Conservation (phyloP, 2,797 vertebrate species). For the Paguma larvata region DNA sequence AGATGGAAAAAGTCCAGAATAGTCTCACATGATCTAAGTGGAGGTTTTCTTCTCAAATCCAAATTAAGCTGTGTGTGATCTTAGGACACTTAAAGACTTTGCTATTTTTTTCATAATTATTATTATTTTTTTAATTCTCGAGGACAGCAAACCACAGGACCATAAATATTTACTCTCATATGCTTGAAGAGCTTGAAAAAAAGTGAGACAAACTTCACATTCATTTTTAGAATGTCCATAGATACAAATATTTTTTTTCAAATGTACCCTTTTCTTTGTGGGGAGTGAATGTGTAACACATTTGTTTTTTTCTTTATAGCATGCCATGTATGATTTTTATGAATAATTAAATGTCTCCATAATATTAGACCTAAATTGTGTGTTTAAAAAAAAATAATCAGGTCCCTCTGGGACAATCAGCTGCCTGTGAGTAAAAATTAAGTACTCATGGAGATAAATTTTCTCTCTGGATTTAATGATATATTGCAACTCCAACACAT, state of each 20-base stretch:
- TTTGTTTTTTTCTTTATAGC: neutral
- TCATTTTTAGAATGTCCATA: neutral
- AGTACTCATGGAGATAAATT: neutral
- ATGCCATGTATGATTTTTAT: neutral
- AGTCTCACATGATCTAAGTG: neutral
- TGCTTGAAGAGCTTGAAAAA: neutral
- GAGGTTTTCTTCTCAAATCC: neutral
- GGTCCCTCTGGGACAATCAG: conserved; percentile 19
- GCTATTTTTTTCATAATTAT: neutral
- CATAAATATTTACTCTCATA: neutral
- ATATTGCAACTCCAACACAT: conserved; percentile 47
- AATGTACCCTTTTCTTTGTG: neutral
- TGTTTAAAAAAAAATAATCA: conserved; percentile 9
- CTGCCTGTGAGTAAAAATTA: conserved; percentile 32
- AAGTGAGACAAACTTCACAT: neutral
- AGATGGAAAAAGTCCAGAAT: neutral
- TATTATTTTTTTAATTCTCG: neutral
- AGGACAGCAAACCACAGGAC: neutral
- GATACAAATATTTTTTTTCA: conserved; percentile 34
- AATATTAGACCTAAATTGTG: neutral
- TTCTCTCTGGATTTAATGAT: conserved; percentile 56
- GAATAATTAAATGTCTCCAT: conserved; percentile 35
- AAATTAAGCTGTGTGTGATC: neutral
- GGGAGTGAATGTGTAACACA: neutral
- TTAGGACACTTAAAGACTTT: neutral